These are phyloP conservation scores for Vollenhovia emeryi DNA, from an alignment of 1,140 invertebrate species.

Conservation along the genomic window DNA sequence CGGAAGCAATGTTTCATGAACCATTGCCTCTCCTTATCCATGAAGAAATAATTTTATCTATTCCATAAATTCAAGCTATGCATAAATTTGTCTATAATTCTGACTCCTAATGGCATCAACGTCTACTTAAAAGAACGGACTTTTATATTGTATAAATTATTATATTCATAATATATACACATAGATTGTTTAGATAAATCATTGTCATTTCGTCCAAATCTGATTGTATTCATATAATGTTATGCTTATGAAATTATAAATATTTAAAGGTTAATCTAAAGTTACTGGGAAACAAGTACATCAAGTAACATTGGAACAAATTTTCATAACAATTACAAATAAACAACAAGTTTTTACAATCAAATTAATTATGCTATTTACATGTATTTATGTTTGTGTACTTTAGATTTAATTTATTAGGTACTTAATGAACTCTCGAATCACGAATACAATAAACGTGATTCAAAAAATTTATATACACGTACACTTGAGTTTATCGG, in stretches of 20 bases:
- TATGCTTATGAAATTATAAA: background rate
- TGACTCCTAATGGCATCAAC: background rate
- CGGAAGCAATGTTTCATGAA: slow-evolving; percentile 16
- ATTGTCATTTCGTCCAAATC: background rate
- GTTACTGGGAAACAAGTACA: background rate
- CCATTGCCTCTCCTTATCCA: background rate
- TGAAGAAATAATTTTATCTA: slow-evolving; percentile 1
- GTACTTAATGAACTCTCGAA: too few species aligned
- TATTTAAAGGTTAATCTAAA: background rate
- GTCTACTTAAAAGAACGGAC: background rate
- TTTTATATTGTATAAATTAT: slow-evolving; percentile 1
- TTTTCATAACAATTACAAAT: background rate
- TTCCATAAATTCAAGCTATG: slow-evolving; percentile 13
- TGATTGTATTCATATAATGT: background rate
- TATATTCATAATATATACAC: background rate
- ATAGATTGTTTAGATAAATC: background rate
- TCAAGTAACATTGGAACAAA: background rate
- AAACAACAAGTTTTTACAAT: background rate
- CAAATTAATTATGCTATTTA: background rate
- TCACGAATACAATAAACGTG: background rate
- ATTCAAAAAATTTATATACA: background rate
- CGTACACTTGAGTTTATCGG: background rate
- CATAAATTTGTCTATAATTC: background rate
- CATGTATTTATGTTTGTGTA: background rate
- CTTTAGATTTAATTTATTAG: background rate